These are phyloP conservation scores for Camponotus floridanus DNA, from an alignment of 1,140 invertebrate species.

Conservation along the genomic window DNA sequence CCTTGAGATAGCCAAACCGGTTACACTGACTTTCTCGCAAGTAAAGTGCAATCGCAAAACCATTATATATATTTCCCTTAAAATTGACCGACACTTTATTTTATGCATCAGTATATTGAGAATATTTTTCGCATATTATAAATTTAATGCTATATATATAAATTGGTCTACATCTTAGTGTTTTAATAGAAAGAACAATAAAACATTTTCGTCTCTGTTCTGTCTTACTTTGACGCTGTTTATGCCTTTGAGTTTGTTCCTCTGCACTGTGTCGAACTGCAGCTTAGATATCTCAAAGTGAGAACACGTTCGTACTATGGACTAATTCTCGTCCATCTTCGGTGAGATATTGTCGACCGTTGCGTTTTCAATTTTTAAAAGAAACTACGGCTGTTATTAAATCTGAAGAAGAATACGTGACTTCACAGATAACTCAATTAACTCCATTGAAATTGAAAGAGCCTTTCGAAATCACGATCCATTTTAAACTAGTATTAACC, in stretches of 20 bases:
- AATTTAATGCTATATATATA: no score
- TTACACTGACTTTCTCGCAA: no score
- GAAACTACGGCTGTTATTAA: slow-evolving; percentile 6
- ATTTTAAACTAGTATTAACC: not conserved
- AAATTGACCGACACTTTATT: no score
- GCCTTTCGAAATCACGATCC: not conserved
- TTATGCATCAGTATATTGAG: no score
- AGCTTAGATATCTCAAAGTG: slow-evolving; percentile 3
- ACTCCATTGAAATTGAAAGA: not conserved
- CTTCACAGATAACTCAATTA: not conserved
- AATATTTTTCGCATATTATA: no score
- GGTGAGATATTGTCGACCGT: slow-evolving; percentile 4
- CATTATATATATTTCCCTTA: no score
- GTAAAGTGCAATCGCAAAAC: no score
- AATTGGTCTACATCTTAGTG: no score
- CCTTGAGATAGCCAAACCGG: no score
- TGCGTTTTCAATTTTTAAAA: slow-evolving; percentile 15
- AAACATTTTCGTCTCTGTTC: no score
- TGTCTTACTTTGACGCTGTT: not conserved
- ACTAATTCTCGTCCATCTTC: not conserved
- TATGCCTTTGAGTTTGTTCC: not conserved
- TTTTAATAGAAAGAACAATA: no score
- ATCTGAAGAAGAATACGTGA: slow-evolving; percentile 1
- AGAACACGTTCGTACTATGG: not conserved
- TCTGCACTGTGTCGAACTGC: no score